Evolutionary conservation across 2,797 vertebrate species (phyloP).

Genomic region (Alectoris magna): DNA sequence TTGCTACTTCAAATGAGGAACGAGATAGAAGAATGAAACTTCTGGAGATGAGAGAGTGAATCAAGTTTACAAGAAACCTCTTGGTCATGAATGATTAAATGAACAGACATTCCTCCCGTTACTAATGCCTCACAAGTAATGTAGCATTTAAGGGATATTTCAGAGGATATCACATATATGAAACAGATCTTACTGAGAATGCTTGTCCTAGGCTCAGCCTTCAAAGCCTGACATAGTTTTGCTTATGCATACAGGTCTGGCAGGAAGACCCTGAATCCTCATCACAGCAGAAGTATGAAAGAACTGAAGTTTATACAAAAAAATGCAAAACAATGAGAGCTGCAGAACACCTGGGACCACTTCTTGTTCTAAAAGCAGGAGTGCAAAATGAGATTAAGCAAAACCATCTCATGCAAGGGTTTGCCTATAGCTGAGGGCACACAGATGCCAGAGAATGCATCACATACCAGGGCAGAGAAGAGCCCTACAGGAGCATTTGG

Average conservation of each 20-base stretch:
- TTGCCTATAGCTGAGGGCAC: not conserved
- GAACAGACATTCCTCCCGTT: conserved; percentile 36
- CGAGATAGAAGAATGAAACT: not conserved
- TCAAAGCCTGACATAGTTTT: not conserved
- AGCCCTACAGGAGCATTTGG: not conserved
- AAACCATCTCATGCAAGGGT: not conserved
- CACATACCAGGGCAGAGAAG: not conserved
- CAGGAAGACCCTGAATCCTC: not conserved
- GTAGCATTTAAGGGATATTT: conserved; percentile 27
- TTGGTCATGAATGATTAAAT: conserved; percentile 60
- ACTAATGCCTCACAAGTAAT: conserved; percentile 45
- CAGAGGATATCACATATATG: not conserved
- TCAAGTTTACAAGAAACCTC: conserved; percentile 53
- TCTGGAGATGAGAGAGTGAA: conserved; percentile 28
- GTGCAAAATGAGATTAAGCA: not conserved
- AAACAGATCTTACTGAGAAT: conserved; percentile 5
- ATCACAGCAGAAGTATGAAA: not conserved
- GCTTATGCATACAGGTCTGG: not conserved
- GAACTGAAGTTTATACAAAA: not conserved
- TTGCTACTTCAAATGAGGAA: conserved; percentile 50
- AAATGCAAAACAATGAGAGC: not conserved
- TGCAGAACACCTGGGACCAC: not conserved
- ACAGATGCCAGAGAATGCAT: not conserved
- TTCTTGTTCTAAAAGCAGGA: not conserved
- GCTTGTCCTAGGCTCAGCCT: not conserved